Percentiles rank a stretch among this genome's conserved stretches.
These are phyloP conservation scores for Heliconius melpomene DNA, from an alignment of 1,140 invertebrate genomes.

Conservation along the genomic window DNA sequence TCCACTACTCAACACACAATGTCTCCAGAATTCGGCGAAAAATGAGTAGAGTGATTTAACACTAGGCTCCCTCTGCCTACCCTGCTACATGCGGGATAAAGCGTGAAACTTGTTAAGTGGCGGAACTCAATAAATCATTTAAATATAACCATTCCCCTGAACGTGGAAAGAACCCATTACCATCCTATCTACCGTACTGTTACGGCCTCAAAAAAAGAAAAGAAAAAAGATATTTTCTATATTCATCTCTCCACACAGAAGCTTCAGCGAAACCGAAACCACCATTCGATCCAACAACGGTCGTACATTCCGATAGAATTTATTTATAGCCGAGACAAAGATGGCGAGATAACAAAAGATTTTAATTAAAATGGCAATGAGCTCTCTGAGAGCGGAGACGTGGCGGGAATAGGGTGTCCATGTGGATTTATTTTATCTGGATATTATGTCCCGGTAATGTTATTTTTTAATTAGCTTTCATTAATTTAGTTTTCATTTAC, in stretches of 20 bases:
- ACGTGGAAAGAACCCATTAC: no score
- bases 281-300: not conserved
- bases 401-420: constrained; percentile 25
- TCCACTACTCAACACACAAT: no score
- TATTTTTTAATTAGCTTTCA: constrained; percentile 14
- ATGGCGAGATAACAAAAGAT: constrained; percentile 39
- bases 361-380: constrained; percentile 50
- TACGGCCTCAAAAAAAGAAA: no score
- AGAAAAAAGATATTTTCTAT: not conserved
- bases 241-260: not conserved
- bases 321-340: constrained; percentile 30
- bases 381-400: constrained; percentile 11
- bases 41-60: no score
- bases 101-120: no score
- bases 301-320: constrained; percentile 24
- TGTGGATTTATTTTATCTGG: constrained; percentile 13
- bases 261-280: not conserved
- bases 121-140: no score
- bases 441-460: constrained; percentile 1
- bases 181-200: no score
- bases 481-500: not conserved
- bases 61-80: no score
- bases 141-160: no score
- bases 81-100: no score
- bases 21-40: no score